A percentile compares a stretch with the other conserved stretches of the same genome.
These are phyloP conservation scores for Melanargia galathea DNA, from an alignment of 2,888 invertebrate genomes.

Conservation along the genomic window DNA sequence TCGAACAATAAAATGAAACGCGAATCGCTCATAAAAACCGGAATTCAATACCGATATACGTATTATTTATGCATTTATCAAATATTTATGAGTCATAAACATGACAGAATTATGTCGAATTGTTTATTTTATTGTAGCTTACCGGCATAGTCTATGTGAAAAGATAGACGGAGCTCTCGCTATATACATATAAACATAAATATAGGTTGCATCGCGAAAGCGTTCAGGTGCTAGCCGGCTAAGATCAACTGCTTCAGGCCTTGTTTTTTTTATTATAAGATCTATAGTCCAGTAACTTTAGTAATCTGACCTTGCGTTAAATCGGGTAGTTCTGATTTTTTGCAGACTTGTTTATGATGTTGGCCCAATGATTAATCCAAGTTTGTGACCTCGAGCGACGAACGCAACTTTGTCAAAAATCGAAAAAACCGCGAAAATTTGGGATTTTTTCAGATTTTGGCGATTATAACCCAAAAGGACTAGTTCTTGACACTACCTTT, in stretches of 20 bases:
- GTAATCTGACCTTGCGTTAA: no score
- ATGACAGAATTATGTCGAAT: constrained; percentile 58
- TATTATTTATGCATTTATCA: constrained; percentile 41
- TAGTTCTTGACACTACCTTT: no score
- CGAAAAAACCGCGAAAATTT: no score
- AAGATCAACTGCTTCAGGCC: background rate
- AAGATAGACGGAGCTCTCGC: background rate
- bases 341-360: no score
- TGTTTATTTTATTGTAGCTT: constrained; percentile 66
- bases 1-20: constrained; percentile 18
- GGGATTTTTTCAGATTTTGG: no score
- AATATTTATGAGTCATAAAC: constrained; percentile 45
- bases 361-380: no score
- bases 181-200: background rate
- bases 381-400: no score
- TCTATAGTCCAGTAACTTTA: no score
- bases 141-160: background rate
- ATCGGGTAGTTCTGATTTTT: no score
- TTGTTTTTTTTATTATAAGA: no score
- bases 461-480: no score
- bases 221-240: background rate
- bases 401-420: no score
- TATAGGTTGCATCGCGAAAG: background rate
- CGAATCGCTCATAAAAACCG: constrained; percentile 31
- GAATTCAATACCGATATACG: constrained; percentile 37